Base-by-base conservation (phyloP, 2,888 invertebrate genomes). In the Meliscaeva auricollis region DNA sequence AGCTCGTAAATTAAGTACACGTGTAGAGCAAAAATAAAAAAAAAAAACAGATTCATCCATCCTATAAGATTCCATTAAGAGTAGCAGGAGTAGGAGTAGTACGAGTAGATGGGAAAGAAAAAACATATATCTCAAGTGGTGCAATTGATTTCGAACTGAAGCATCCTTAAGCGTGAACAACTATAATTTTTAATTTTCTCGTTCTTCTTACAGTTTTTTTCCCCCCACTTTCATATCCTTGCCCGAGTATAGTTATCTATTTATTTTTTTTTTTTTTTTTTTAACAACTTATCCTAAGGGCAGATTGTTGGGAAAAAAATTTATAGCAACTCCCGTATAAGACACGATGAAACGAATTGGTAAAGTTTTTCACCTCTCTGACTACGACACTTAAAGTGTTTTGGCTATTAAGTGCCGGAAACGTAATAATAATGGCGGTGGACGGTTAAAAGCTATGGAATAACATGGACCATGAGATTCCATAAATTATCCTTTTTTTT, bases 121-220 rank as follows among this genome's bases (percentile, higher is more conserved):
- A 48, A 15, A 62, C 20, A 6, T 62, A 83, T 74, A 83, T 79
- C 74, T 84, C 79, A 84, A 84, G 83, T 79, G 79, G 74, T 70
- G 79, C 83, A 84, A 84, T 84, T 84, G 83, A 84, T 84, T 84
- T 84, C 74, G 70, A 74, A 79, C 64, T 70, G 69, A 72, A 75
- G 83, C 79, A 75, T 74, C 83, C 83, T 83, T 84, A 74, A 84
- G 75, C 79, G 79, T 84, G 83, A 84, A 79, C 83, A 79, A 84
- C 83, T 84, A 84, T 84, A 79, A 84, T 84, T 84, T 84, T 84
- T 84, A 79, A 84, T 84, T 84, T 84, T 66, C 74, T n/a, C 44
- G 35, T 20, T 26, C n/a, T 73, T 41, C 20, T 20, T 74, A 17
- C 30, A 58, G 35, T 54, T 26, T 20, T 60, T 48, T 44, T 20